A percentile compares a stretch with the other conserved stretches of the same genome.
Conservation (phyloP, 1,140 invertebrate genomes). For the Berghia stephanieae region DNA sequence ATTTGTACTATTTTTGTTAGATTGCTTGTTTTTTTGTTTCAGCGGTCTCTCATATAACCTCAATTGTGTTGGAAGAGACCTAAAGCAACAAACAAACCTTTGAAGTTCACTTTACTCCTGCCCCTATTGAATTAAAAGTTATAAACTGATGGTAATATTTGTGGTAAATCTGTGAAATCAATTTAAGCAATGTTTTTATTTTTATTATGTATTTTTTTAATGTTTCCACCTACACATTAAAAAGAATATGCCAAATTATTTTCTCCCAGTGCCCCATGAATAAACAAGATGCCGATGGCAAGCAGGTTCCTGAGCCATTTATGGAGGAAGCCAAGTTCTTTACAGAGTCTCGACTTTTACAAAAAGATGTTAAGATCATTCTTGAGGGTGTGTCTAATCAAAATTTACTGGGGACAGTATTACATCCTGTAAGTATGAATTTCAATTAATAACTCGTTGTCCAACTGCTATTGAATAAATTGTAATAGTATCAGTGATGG, state of each 20-base stretch:
- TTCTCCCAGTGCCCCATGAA: conserved; percentile 76
- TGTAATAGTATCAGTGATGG: neutral
- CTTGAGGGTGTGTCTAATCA: conserved; percentile 89
- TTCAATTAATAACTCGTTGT: neutral
- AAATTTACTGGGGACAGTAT: conserved; percentile 91
- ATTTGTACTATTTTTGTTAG: too few relatives aligned
- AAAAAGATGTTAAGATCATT: conserved; percentile 91
- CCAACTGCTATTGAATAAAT: neutral
- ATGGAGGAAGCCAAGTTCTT: conserved; percentile 89
- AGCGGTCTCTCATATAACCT: too few relatives aligned
- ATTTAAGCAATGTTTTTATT: neutral
- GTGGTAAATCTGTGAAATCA: neutral
- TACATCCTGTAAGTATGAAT: conserved; percentile 80
- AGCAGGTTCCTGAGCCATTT: conserved; percentile 72
- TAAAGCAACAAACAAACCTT: too few relatives aligned
- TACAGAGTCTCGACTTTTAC: conserved; percentile 88
- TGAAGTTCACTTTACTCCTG: too few relatives aligned
- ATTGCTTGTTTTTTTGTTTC: too few relatives aligned
- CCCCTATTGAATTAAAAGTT: too few relatives aligned
- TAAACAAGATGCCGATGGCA: conserved; percentile 77
- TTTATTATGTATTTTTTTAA: too few relatives aligned
- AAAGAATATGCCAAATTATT: neutral
- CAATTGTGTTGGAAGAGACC: too few relatives aligned
- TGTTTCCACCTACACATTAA: too few relatives aligned
- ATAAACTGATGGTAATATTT: too few relatives aligned